Conservation (phyloP, 1,140 invertebrate genomes). For the Ptiloglossa arizonensis region DNA sequence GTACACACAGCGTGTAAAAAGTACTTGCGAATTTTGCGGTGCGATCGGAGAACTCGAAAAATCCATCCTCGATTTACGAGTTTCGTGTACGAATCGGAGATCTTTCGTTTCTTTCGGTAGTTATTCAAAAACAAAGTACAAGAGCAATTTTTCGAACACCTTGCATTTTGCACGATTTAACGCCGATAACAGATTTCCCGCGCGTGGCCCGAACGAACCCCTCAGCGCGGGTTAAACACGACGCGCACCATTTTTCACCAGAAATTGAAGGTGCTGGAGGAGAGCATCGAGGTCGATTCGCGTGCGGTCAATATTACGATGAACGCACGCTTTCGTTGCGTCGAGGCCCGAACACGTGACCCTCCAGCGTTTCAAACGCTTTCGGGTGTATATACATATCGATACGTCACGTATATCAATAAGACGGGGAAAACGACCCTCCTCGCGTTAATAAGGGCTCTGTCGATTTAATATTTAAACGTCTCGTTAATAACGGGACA, state of each 20-base stretch:
- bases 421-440: constrained; percentile 70
- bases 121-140: too few species aligned
- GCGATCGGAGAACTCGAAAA: too few species aligned
- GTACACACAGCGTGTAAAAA: too few species aligned
- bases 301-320: constrained; percentile 58
- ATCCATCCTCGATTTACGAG: too few species aligned
- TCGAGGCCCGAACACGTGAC: not conserved
- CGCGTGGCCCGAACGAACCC: constrained; percentile 26
- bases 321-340: constrained; percentile 45
- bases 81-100: too few species aligned
- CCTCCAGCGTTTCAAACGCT: constrained; percentile 44
- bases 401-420: constrained; percentile 64
- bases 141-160: too few species aligned
- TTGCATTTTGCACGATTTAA: too few species aligned
- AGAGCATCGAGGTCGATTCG: constrained; percentile 20
- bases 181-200: constrained; percentile 43
- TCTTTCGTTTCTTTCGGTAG: too few species aligned
- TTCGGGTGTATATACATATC: constrained; percentile 38
- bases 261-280: constrained; percentile 44
- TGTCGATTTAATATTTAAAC: constrained; percentile 71
- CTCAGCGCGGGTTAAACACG: constrained; percentile 8
- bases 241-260: constrained; percentile 41
- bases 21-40: too few species aligned
- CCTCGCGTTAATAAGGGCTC: constrained; percentile 67
- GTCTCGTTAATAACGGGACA: constrained; percentile 71